A percentile compares a stretch with the other conserved stretches of the same genome.
These are phyloP conservation scores for Dynastes hyllus DNA, from an alignment of 2,888 invertebrate species.

Conservation along the genomic window DNA sequence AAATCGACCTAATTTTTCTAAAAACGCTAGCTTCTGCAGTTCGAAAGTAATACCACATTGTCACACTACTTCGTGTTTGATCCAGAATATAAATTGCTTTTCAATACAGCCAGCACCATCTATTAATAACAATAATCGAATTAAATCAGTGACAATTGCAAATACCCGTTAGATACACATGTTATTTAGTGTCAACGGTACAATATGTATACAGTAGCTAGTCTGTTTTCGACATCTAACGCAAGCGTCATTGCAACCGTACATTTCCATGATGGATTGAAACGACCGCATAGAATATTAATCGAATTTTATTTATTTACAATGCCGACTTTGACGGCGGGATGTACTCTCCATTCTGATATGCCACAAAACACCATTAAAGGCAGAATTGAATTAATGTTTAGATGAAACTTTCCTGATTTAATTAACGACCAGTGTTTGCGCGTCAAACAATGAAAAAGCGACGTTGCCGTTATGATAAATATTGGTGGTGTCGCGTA, in stretches of 20 bases:
- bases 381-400: conserved; percentile 9
- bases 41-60: too few relatives aligned
- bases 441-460: conserved; percentile 12
- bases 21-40: too few relatives aligned
- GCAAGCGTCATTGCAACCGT: neutral
- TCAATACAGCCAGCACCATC: too few relatives aligned
- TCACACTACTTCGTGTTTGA: too few relatives aligned
- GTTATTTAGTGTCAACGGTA: too few relatives aligned
- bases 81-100: too few relatives aligned
- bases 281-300: neutral
- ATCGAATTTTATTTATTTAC: conserved; percentile 6
- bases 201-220: too few relatives aligned
- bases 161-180: too few relatives aligned
- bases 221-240: too few relatives aligned
- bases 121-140: too few relatives aligned
- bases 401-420: conserved; percentile 12
- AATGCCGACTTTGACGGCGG: neutral
- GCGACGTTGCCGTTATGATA: conserved; percentile 15
- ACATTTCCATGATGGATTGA: neutral
- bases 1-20: too few relatives aligned
- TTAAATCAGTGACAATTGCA: too few relatives aligned
- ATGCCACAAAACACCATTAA: conserved; percentile 2
- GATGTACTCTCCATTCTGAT: neutral
- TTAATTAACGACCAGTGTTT: conserved; percentile 9
- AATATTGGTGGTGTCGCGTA: neutral